phyloP scores from a whole-genome alignment of 2,113 vertebrate genomes.

The Vidua macroura region DNA sequence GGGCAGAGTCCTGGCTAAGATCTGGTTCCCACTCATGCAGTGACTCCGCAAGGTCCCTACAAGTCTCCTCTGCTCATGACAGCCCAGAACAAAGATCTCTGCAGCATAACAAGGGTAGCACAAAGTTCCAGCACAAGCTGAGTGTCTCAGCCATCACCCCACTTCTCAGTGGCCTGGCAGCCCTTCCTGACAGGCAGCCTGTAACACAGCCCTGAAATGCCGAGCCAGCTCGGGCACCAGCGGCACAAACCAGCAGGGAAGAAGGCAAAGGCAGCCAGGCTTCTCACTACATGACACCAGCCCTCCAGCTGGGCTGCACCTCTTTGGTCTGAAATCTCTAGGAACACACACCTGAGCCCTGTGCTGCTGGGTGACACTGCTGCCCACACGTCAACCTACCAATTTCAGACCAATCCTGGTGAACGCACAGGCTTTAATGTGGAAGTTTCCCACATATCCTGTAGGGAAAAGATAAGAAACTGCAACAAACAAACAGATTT shows the following conservation, averaged over 20 bases:
- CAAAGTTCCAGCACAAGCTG: background rate
- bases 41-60: background rate
- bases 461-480: background rate
- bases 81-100: background rate
- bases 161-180: background rate
- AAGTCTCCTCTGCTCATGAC: background rate
- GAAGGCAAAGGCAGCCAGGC: background rate
- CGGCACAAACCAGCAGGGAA: background rate
- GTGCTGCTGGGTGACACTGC: background rate
- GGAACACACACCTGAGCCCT: background rate
- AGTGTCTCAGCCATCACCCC: background rate
- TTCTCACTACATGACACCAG: fast-evolving
- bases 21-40: background rate
- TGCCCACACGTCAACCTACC: background rate
- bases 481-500: constrained; percentile 31
- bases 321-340: background rate
- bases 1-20: background rate
- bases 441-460: background rate
- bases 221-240: fast-evolving
- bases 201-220: fast-evolving
- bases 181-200: background rate
- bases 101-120: background rate
- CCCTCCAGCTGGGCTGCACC: background rate
- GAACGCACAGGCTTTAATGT: fast-evolving
- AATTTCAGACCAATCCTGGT: background rate